Percentiles rank a stretch among this genome's conserved stretches.
Conservation (phyloP, 2,888 invertebrate genomes). For the Byasa hedistus region DNA sequence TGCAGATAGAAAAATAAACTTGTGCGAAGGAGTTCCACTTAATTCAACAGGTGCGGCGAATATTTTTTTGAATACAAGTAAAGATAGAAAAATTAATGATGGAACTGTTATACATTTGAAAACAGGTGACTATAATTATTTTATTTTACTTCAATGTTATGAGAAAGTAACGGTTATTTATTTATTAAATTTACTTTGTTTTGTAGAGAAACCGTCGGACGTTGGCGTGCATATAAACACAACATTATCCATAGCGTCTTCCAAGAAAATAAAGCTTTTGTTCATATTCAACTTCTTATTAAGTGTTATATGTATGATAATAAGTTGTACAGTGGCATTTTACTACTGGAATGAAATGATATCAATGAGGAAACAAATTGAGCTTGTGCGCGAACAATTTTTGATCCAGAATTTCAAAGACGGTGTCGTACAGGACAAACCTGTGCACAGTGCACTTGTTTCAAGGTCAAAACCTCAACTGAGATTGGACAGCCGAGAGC, state of each 20-base stretch:
- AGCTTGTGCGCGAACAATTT: constrained; percentile 61
- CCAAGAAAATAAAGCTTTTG: constrained; percentile 73
- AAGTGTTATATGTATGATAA: constrained; percentile 63
- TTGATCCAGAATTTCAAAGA: constrained; percentile 53
- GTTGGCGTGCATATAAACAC: constrained; percentile 74
- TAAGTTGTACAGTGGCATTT: constrained; percentile 65
- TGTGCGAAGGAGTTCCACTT: constrained; percentile 67
- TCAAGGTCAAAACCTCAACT: constrained; percentile 42
- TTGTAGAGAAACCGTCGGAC: constrained; percentile 68
- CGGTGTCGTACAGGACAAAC: constrained; percentile 41
- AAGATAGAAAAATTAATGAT: constrained; percentile 62
- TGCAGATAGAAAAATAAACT: constrained; percentile 63
- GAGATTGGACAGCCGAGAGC: constrained; percentile 47
- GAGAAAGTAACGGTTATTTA: neutral
- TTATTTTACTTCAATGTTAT: constrained; percentile 31
- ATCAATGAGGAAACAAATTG: constrained; percentile 63
- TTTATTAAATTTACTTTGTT: constrained; percentile 28
- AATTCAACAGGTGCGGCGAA: constrained; percentile 69
- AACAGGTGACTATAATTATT: constrained; percentile 59
- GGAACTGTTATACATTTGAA: constrained; percentile 73
- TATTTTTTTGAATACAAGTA: constrained; percentile 71
- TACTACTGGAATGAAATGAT: constrained; percentile 72
- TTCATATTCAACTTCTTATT: constrained; percentile 70
- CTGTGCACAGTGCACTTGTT: constrained; percentile 55
- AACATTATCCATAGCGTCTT: constrained; percentile 73